Evolutionary conservation across 2,888 invertebrate species (phyloP).

Genomic region (Drosophila tanythrix): DNA sequence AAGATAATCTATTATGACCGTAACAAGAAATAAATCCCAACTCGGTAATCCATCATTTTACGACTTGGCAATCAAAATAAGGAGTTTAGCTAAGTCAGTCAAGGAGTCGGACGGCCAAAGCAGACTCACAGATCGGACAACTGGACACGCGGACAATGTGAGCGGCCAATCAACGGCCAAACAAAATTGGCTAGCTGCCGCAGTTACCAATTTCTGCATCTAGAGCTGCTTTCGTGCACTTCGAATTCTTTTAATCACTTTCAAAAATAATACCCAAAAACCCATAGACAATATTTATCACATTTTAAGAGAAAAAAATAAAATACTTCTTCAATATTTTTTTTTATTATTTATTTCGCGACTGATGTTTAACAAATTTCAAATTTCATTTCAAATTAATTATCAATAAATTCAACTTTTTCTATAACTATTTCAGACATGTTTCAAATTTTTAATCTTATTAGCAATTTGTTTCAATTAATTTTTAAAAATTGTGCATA

Average conservation of each 20-base stretch:
- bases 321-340: neutral
- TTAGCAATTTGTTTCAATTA: neutral
- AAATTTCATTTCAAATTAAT: neutral
- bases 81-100: constrained; percentile 74
- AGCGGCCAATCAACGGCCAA: constrained; percentile 67
- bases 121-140: neutral
- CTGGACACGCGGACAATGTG: constrained; percentile 35
- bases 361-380: neutral
- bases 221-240: constrained; percentile 31
- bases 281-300: neutral
- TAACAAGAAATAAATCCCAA: constrained; percentile 79
- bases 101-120: constrained; percentile 36
- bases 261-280: neutral
- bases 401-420: neutral
- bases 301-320: neutral
- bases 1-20: constrained; percentile 81
- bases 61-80: constrained; percentile 79
- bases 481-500: neutral
- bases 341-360: neutral
- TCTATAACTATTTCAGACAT: no score
- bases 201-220: constrained; percentile 3
- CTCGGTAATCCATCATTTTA: constrained; percentile 81
- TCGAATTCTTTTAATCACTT: neutral
- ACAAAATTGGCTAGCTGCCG: constrained; percentile 44
- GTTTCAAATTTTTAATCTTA: neutral